A percentile compares a stretch with the other conserved stretches of the same genome.
phyloP scores from a whole-genome alignment of 2,888 invertebrate species.

The Sturmia bella region DNA sequence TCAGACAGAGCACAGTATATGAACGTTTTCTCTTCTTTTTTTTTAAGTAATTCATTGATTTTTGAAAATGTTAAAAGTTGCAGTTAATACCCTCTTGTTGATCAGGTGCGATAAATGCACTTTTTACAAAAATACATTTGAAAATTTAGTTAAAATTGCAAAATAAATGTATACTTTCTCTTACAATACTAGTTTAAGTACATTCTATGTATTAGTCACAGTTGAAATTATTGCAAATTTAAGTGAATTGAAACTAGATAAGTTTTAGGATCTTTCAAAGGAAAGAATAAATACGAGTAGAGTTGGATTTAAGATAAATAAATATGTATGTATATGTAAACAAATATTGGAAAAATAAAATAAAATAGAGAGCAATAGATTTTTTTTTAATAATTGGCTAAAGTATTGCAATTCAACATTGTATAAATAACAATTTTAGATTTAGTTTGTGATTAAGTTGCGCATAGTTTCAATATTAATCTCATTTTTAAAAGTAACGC shows the following conservation, averaged over 20 bases:
- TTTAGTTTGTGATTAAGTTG: conserved; percentile 74
- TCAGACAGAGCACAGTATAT: too few relatives aligned
- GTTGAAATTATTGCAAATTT: conserved; percentile 55
- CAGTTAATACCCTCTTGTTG: too few relatives aligned
- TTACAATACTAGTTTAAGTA: conserved; percentile 52
- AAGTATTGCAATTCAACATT: conserved; percentile 53
- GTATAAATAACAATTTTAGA: conserved; percentile 75
- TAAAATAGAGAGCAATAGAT: conserved; percentile 62
- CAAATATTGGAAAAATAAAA: conserved; percentile 29
- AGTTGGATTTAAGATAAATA: conserved; percentile 31
- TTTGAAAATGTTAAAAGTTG: too few relatives aligned
- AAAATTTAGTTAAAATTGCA: conserved; percentile 22
- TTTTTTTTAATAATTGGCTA: conserved; percentile 53
- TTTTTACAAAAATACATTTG: conserved; percentile 60
- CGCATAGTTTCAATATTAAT: conserved; percentile 20
- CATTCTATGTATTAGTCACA: conserved; percentile 64
- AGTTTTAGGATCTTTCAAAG: too few relatives aligned
- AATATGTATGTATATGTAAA: conserved; percentile 21
- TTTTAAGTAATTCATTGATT: conserved; percentile 28
- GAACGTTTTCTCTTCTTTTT: too few relatives aligned
- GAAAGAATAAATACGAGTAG: conserved; percentile 4
- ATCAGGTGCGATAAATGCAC: too few relatives aligned
- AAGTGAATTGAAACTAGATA: conserved; percentile 25
- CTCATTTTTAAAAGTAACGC: conserved; percentile 56
- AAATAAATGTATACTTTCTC: conserved; percentile 8